Conservation (phyloP, 2,113 vertebrate genomes). For the Chaetops frenatus region DNA sequence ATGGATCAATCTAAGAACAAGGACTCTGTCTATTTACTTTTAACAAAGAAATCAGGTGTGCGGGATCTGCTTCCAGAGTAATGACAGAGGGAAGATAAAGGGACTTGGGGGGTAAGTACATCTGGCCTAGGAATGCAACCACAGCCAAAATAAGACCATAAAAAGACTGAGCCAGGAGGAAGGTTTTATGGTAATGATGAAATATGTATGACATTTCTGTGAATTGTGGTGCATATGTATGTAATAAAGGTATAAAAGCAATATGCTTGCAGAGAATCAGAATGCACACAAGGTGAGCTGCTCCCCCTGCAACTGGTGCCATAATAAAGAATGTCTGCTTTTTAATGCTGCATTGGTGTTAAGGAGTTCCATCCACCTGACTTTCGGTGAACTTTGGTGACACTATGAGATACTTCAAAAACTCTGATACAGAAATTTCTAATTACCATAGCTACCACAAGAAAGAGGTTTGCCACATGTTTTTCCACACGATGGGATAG, state of each 20-base stretch:
- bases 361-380: not conserved
- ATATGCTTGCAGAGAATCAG: rapidly evolving
- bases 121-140: not conserved
- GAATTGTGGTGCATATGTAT: not conserved
- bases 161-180: not conserved
- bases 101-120: not conserved
- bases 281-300: rapidly evolving
- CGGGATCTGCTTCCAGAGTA: not conserved
- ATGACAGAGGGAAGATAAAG: not conserved
- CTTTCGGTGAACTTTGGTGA: rapidly evolving
- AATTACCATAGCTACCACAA: conserved; percentile 88
- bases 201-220: not conserved
- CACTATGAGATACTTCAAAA: not conserved
- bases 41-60: not conserved
- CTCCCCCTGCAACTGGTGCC: rapidly evolving
- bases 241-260: not conserved
- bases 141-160: not conserved
- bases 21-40: not conserved
- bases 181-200: not conserved
- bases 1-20: not conserved
- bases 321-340: not conserved
- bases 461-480: conserved; percentile 88
- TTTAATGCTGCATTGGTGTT: not conserved
- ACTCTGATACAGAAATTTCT: not conserved
- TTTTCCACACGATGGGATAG: conserved; percentile 91